Evolutionary conservation across 2,113 vertebrate genomes (phyloP).

Genomic region (Recurvirostra avosetta): DNA sequence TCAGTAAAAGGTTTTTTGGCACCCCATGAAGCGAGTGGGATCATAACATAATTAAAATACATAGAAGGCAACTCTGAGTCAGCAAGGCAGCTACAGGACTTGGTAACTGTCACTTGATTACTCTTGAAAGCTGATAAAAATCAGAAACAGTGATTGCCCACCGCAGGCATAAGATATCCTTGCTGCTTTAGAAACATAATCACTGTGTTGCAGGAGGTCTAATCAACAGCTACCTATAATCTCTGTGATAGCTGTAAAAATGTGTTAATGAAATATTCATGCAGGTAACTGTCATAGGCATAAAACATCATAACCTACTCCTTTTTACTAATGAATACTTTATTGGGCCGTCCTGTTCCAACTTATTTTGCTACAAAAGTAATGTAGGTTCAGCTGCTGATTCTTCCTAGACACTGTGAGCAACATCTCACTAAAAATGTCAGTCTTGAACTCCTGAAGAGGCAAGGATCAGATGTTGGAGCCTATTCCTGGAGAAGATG

Average conservation of each 20-base stretch:
- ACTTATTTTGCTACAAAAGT: not conserved
- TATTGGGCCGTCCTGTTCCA: not conserved
- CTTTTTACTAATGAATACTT: conserved; percentile 6
- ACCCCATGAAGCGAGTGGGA: not conserved
- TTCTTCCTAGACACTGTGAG: not conserved
- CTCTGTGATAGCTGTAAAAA: conserved; percentile 22
- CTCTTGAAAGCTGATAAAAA: conserved; percentile 36
- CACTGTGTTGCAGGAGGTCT: conserved; percentile 49
- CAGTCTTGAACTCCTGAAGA: not conserved
- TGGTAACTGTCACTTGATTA: conserved; percentile 51
- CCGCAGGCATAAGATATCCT: conserved; percentile 27
- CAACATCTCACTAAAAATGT: not conserved
- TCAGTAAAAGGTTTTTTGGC: conserved; percentile 13
- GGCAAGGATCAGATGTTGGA: not conserved
- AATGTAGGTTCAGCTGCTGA: not conserved
- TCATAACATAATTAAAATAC: conserved; percentile 57
- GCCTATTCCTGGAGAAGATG: not conserved
- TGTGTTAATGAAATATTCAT: conserved; percentile 60
- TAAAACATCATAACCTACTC: not conserved
- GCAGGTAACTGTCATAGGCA: not conserved
- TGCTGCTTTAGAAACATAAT: conserved; percentile 47
- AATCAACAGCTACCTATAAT: conserved; percentile 55
- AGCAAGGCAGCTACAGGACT: conserved; percentile 24
- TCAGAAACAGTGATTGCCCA: conserved; percentile 53
- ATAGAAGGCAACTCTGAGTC: conserved; percentile 28